Evolutionary conservation across 2,888 invertebrate species (phyloP).

Genomic region (Acrobasis suavella): DNA sequence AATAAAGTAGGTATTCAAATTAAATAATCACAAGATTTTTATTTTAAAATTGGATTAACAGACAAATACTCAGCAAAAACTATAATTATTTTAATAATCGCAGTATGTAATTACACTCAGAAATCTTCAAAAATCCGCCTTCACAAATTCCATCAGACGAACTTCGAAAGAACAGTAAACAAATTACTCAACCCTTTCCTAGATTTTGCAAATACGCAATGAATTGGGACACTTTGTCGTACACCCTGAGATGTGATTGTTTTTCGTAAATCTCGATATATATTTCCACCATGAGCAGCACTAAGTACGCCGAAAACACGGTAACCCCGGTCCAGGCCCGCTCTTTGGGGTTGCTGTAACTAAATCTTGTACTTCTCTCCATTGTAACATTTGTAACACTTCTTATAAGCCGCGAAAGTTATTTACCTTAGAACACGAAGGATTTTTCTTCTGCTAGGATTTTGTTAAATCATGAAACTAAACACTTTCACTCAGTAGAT

Average conservation of each 20-base stretch:
- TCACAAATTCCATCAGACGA: too few species aligned
- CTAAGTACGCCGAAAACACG: conserved; percentile 63
- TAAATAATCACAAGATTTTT: too few species aligned
- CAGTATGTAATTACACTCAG: too few species aligned
- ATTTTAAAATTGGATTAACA: too few species aligned
- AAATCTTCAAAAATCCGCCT: too few species aligned
- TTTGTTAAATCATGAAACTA: too few species aligned
- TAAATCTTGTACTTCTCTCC: conserved; percentile 51
- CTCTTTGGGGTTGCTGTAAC: conserved; percentile 54
- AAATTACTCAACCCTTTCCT: background rate
- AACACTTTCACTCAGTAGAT: too few species aligned
- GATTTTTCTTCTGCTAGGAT: too few species aligned
- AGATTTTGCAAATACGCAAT: conserved; percentile 27
- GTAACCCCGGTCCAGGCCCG: conserved; percentile 69
- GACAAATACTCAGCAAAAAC: too few species aligned
- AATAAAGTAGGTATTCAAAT: too few species aligned
- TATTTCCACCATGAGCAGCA: conserved; percentile 64
- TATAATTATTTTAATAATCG: too few species aligned
- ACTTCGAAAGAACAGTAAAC: background rate
- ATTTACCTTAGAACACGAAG: background rate
- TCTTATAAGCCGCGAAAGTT: background rate
- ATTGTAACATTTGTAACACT: conserved; percentile 35
- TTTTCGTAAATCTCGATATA: conserved; percentile 69
- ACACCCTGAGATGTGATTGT: conserved; percentile 56
- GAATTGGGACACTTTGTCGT: conserved; percentile 46